Conservation (phyloP, 2,888 invertebrate genomes). For the Diaperis boleti region DNA sequence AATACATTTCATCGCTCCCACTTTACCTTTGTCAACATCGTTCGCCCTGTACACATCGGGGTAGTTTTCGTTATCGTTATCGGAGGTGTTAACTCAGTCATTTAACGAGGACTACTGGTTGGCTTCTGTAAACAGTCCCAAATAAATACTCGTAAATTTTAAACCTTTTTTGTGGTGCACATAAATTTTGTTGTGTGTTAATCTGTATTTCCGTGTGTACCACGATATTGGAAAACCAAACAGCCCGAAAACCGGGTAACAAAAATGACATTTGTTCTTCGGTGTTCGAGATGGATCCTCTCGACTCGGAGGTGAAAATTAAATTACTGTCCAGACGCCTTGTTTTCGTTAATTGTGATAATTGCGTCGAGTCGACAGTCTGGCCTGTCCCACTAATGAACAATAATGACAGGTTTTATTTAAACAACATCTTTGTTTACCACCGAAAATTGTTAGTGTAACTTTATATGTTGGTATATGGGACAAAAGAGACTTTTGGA, state of each 20-base stretch:
- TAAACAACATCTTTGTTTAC: slow-evolving; percentile 35
- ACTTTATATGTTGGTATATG: slow-evolving; percentile 48
- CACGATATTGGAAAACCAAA: slow-evolving; percentile 31
- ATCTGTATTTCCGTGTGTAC: slow-evolving; percentile 36
- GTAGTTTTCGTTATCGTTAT: background rate
- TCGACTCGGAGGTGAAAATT: slow-evolving; percentile 50
- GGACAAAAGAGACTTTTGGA: no score
- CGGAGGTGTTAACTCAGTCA: slow-evolving; percentile 37
- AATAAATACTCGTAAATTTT: slow-evolving; percentile 35
- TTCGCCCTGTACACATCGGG: no score
- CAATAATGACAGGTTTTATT: slow-evolving; percentile 47
- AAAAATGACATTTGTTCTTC: slow-evolving; percentile 49
- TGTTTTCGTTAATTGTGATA: slow-evolving; percentile 52
- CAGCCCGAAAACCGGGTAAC: slow-evolving; percentile 40
- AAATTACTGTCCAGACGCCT: slow-evolving; percentile 52
- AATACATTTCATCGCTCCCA: no score
- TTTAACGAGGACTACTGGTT: slow-evolving; percentile 33
- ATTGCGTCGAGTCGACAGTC: slow-evolving; percentile 45
- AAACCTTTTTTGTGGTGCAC: slow-evolving; percentile 33
- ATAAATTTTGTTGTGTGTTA: slow-evolving; percentile 36
- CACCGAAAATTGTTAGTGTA: slow-evolving; percentile 47
- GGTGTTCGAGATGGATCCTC: slow-evolving; percentile 46
- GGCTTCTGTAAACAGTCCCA: slow-evolving; percentile 27
- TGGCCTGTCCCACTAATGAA: slow-evolving; percentile 50
- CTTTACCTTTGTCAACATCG: no score